phyloP scores from a whole-genome alignment of 2,797 vertebrate genomes.

The Rhincodon typus region DNA sequence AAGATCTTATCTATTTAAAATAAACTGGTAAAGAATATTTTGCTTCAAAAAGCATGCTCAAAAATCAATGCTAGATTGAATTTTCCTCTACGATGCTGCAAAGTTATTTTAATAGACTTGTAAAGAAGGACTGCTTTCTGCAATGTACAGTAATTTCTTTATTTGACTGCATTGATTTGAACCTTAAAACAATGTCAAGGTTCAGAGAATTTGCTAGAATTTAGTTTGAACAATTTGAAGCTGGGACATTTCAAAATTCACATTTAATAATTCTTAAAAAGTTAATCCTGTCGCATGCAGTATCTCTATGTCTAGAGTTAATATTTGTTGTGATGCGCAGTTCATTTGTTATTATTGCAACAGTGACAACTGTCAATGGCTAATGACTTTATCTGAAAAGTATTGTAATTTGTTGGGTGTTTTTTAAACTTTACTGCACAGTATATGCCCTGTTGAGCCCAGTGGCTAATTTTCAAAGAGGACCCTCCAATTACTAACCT shows the following conservation, averaged over 20 bases:
- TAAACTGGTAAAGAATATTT: neutral
- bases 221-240: neutral
- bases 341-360: neutral
- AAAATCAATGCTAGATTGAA: neutral
- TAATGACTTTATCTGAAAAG: neutral
- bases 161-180: neutral
- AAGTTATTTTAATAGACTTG: neutral
- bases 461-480: neutral
- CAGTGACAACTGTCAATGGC: neutral
- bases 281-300: neutral
- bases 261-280: neutral
- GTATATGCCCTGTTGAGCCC: too few relatives aligned
- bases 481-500: neutral
- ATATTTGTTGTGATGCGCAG: neutral
- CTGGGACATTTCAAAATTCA: neutral
- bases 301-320: neutral
- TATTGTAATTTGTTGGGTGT: neutral
- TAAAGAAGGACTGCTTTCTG: neutral
- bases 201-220: neutral
- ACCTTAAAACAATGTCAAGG: neutral
- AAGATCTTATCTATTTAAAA: neutral
- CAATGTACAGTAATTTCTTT: conserved; percentile 18
- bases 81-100: neutral
- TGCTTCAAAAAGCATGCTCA: neutral
- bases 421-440: neutral